These are phyloP conservation scores for Paramormyrops hopkinsi DNA, from an alignment of 2,797 vertebrate genomes.

Conservation along the genomic window DNA sequence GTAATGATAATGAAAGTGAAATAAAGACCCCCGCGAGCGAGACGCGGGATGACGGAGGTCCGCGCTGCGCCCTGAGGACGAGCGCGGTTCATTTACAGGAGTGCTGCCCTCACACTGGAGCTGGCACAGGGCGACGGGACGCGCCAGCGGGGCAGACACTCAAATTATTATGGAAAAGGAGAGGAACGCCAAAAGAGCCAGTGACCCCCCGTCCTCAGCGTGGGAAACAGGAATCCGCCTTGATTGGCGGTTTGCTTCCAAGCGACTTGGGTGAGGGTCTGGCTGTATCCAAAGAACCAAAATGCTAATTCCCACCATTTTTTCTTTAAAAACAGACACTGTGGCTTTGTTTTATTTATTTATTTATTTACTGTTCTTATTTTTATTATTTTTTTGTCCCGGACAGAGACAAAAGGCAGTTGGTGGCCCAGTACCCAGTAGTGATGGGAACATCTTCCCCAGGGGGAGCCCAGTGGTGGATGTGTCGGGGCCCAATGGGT, in stretches of 20 bases:
- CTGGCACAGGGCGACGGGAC: background rate
- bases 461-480: constrained; percentile 45
- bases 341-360: constrained; percentile 43
- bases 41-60: background rate
- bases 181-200: constrained; percentile 26
- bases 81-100: background rate
- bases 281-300: constrained; percentile 46
- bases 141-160: background rate
- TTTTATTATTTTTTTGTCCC: constrained; percentile 11
- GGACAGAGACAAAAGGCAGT: constrained; percentile 51
- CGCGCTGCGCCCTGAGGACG: background rate
- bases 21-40: background rate
- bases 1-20: background rate
- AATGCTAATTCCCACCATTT: constrained; percentile 55
- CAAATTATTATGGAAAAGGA: background rate
- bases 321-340: constrained; percentile 51
- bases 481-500: constrained; percentile 42
- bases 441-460: constrained; percentile 41
- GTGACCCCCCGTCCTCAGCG: constrained; percentile 36
- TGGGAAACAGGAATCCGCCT: constrained; percentile 28
- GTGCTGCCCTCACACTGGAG: background rate
- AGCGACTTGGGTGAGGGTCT: constrained; percentile 43
- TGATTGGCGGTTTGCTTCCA: constrained; percentile 29
- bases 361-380: background rate
- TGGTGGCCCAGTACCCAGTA: constrained; percentile 44